Percentiles rank a stretch among this genome's conserved stretches.
Conservation (phyloP, 2,797 vertebrate species). For the Hafferia zeledoni region DNA sequence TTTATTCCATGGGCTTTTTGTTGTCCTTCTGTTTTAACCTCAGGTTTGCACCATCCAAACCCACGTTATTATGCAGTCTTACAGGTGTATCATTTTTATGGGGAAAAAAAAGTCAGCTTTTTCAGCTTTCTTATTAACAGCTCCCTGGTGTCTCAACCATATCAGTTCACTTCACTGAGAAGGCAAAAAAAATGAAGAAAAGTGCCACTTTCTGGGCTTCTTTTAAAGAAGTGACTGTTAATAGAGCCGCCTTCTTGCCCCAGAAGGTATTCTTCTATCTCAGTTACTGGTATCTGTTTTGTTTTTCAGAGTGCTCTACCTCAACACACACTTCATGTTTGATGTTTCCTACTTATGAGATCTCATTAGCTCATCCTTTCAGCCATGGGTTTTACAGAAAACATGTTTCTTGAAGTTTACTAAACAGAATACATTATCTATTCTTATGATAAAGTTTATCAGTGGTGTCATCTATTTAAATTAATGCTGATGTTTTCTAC, state of each 20-base stretch:
- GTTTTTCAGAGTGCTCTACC: background rate
- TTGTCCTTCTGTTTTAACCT: background rate
- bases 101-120: fast-evolving
- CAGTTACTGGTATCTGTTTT: background rate
- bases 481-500: background rate
- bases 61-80: background rate
- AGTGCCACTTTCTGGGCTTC: background rate
- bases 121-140: background rate
- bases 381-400: background rate
- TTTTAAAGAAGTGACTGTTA: background rate
- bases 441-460: background rate
- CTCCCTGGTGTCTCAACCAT: background rate
- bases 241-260: background rate
- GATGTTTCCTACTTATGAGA: background rate
- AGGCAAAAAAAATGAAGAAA: background rate
- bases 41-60: background rate
- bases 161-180: background rate
- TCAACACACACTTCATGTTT: background rate
- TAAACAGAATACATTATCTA: background rate
- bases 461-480: background rate
- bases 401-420: background rate
- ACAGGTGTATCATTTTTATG: background rate
- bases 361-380: background rate
- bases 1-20: background rate
- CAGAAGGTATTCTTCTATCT: background rate